A percentile compares a stretch with the other conserved stretches of the same genome.
Evolutionary conservation across 2,888 invertebrate genomes (phyloP).

Genomic region (Nasonovia ribisnigri): DNA sequence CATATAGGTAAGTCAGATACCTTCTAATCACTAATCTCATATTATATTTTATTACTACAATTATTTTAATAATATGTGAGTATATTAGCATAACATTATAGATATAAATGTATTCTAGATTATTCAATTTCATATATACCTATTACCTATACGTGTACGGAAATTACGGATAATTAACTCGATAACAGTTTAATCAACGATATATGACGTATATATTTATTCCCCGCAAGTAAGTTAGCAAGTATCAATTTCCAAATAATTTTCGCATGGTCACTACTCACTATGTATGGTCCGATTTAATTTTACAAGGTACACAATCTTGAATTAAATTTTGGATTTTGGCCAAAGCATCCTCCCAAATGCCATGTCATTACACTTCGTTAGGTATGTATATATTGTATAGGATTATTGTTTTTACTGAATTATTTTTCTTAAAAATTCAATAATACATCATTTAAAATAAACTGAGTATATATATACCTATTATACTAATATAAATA

Average conservation of each 20-base stretch:
- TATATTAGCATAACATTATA: neutral
- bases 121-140: neutral
- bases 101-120: neutral
- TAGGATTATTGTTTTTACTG: neutral
- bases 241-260: constrained; percentile 13
- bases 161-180: neutral
- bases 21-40: neutral
- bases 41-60: neutral
- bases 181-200: neutral
- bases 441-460: neutral
- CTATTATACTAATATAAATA: neutral
- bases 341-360: constrained; percentile 29
- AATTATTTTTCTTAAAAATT: neutral
- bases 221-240: neutral
- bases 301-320: constrained; percentile 16
- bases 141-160: neutral
- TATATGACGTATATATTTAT: neutral
- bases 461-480: neutral
- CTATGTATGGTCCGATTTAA: constrained; percentile 40
- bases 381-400: neutral
- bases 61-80: neutral
- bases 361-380: neutral
- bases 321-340: constrained; percentile 53
- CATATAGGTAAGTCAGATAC: neutral
- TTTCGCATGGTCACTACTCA: constrained; percentile 2